phyloP scores from a whole-genome alignment of 2,888 invertebrate genomes.

The Archips crataeganus region DNA sequence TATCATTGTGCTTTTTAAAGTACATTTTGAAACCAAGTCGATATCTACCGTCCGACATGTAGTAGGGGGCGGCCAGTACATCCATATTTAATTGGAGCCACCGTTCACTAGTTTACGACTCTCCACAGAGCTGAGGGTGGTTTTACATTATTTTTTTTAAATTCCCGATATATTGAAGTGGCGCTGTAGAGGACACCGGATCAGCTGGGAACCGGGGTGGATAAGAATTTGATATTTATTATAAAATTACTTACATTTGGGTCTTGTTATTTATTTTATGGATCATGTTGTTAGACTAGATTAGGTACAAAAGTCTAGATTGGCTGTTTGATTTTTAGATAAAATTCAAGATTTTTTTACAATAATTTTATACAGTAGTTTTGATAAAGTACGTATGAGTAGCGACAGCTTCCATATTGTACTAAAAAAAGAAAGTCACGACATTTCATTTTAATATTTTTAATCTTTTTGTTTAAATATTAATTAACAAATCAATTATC shows the following conservation, averaged over 20 bases:
- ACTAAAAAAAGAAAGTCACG: too few species aligned
- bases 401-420: too few species aligned
- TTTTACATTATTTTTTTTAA: constrained; percentile 80
- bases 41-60: neutral
- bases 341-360: too few species aligned
- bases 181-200: constrained; percentile 81
- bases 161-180: constrained; percentile 76
- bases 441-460: too few species aligned
- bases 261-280: neutral
- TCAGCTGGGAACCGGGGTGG: constrained; percentile 53
- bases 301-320: too few species aligned
- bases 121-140: constrained; percentile 73
- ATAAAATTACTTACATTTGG: neutral
- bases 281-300: neutral
- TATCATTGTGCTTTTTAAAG: neutral
- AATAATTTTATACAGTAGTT: too few species aligned
- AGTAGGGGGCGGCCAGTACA: constrained; percentile 55
- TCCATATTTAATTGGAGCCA: constrained; percentile 83
- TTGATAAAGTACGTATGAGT: too few species aligned
- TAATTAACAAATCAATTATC: too few species aligned
- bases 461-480: too few species aligned
- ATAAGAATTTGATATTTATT: constrained; percentile 18
- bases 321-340: too few species aligned
- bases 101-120: constrained; percentile 73
- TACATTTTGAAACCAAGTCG: neutral